phyloP scores from a whole-genome alignment of 2,888 invertebrate species.

The Eustalomyia histrio region DNA sequence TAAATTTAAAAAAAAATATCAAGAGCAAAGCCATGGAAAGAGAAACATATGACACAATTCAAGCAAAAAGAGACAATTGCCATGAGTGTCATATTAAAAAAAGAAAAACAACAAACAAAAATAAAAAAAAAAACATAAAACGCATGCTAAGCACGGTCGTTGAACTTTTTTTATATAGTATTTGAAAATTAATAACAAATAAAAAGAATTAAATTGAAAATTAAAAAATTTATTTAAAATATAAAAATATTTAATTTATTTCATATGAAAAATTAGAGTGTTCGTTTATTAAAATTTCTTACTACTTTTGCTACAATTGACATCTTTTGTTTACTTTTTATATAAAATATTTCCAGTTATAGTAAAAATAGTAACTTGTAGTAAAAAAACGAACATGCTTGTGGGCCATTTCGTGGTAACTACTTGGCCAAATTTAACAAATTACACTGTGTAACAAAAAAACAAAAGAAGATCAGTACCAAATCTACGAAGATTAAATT shows the following conservation, averaged over 20 bases:
- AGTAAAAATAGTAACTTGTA: too few species aligned
- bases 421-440: too few species aligned
- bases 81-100: constrained; percentile 41
- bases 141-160: constrained; percentile 68
- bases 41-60: constrained; percentile 53
- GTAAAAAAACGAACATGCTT: too few species aligned
- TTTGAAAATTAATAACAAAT: not conserved
- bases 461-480: too few species aligned
- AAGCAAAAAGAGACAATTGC: constrained; percentile 35
- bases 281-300: too few species aligned
- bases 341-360: too few species aligned
- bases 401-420: too few species aligned
- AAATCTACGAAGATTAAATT: too few species aligned
- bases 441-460: too few species aligned
- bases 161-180: constrained; percentile 52
- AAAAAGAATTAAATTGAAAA: constrained; percentile 39
- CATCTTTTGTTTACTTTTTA: too few species aligned
- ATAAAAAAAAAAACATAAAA: constrained; percentile 49
- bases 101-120: constrained; percentile 25
- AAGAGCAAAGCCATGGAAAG: constrained; percentile 51
- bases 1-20: constrained; percentile 42
- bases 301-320: too few species aligned
- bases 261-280: too few species aligned
- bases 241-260: not conserved
- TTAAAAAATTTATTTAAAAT: not conserved